These are phyloP conservation scores for Drosophila bocki DNA, from an alignment of 1,140 invertebrate species.

Conservation along the genomic window DNA sequence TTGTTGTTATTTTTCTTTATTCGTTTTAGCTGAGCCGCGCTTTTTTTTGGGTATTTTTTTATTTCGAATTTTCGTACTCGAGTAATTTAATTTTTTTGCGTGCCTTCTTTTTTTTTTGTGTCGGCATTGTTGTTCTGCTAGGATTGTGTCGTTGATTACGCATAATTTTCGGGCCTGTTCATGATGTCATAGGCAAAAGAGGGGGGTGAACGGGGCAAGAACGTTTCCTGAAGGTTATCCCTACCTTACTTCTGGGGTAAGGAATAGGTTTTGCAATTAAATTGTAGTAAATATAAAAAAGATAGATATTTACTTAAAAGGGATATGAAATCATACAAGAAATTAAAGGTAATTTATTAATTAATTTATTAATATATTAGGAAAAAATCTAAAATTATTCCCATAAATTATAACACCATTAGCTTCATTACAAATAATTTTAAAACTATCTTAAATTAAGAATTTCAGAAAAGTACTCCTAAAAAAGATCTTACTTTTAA, in stretches of 20 bases:
- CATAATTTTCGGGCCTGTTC: constrained; percentile 69
- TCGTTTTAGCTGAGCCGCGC: constrained; percentile 11
- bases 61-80: constrained; percentile 55
- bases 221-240: constrained; percentile 11
- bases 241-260: constrained; percentile 6
- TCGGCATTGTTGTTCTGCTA: constrained; percentile 49
- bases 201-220: constrained; percentile 12
- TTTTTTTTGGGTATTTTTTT: constrained; percentile 25
- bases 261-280: neutral
- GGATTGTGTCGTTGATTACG: constrained; percentile 73
- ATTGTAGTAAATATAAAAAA: neutral
- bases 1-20: constrained; percentile 22
- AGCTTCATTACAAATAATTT: too few relatives aligned
- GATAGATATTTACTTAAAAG: neutral
- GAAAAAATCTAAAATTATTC: too few relatives aligned
- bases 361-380: too few relatives aligned
- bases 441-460: too few relatives aligned
- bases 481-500: too few relatives aligned
- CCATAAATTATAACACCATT: too few relatives aligned
- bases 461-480: too few relatives aligned
- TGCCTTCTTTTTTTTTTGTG: constrained; percentile 57
- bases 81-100: constrained; percentile 75
- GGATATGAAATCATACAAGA: too few relatives aligned
- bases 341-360: too few relatives aligned
- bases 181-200: constrained; percentile 68